Evolutionary conservation across 1,140 invertebrate genomes (phyloP).

Genomic region (Calycopis cecrops): DNA sequence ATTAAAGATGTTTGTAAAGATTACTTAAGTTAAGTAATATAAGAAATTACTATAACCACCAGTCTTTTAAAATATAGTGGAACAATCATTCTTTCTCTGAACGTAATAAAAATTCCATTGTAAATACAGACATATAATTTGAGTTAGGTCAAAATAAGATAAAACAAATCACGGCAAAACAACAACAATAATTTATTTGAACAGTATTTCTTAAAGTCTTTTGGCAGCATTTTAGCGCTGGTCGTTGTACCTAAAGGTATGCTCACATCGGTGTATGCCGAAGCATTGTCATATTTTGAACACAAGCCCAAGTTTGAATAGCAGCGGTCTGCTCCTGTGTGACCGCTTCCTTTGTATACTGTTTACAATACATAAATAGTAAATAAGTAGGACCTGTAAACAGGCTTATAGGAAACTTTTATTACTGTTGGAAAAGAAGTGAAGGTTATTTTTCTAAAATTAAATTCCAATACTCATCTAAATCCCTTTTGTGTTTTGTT

Average conservation of each 20-base stretch:
- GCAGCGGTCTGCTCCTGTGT: constrained; percentile 38
- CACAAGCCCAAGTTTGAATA: constrained; percentile 51
- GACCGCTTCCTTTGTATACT: constrained; percentile 51
- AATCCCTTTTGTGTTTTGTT: constrained; percentile 4
- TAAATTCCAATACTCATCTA: constrained; percentile 7
- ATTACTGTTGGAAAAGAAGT: constrained; percentile 24
- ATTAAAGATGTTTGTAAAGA: too few relatives aligned
- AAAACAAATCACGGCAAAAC: too few relatives aligned
- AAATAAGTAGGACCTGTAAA: constrained; percentile 48
- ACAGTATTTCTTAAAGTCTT: neutral
- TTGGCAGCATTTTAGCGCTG: constrained; percentile 37
- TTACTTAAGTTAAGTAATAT: too few relatives aligned
- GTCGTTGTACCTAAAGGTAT: constrained; percentile 45
- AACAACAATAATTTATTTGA: too few relatives aligned
- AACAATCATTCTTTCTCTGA: too few relatives aligned
- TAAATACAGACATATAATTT: too few relatives aligned
- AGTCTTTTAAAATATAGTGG: too few relatives aligned
- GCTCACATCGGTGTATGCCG: constrained; percentile 49
- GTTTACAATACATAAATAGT: constrained; percentile 58
- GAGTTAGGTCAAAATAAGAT: too few relatives aligned
- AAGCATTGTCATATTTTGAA: constrained; percentile 61
- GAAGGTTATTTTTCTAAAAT: constrained; percentile 9
- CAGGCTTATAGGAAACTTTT: constrained; percentile 47
- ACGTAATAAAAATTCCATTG: too few relatives aligned
- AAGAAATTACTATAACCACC: too few relatives aligned